These are phyloP conservation scores for Epicampocera succincta DNA, from an alignment of 2,888 invertebrate species.

Conservation along the genomic window DNA sequence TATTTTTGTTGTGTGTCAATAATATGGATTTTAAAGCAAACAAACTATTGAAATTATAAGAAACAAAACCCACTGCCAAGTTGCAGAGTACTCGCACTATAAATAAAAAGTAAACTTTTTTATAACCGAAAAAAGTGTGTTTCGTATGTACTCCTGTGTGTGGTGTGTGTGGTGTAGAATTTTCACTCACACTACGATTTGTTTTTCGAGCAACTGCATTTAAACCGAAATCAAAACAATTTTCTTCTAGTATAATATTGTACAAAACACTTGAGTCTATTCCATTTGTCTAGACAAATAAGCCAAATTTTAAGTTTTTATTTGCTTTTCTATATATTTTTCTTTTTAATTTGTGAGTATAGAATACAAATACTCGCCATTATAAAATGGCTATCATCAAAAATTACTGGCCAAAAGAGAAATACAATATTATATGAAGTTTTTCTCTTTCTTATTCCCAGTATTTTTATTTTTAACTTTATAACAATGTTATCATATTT, in stretches of 20 bases:
- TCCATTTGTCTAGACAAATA: constrained; percentile 64
- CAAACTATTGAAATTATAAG: too few species aligned
- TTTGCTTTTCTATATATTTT: constrained; percentile 14
- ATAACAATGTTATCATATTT: constrained; percentile 48
- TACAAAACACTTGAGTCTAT: constrained; percentile 47
- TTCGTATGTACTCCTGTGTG: too few species aligned
- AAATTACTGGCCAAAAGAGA: constrained; percentile 51
- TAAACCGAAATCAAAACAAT: constrained; percentile 6
- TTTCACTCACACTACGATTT: too few species aligned
- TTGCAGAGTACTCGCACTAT: too few species aligned
- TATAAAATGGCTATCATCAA: constrained; percentile 54
- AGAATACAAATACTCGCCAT: constrained; percentile 17
- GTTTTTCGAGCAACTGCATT: too few species aligned
- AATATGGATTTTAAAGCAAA: too few species aligned
- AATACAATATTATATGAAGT: constrained; percentile 55
- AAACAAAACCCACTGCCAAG: too few species aligned
- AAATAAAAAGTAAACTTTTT: too few species aligned
- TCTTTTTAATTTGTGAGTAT: neutral
- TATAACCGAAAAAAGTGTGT: too few species aligned
- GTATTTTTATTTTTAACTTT: constrained; percentile 44
- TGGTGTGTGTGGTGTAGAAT: too few species aligned
- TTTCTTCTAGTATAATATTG: constrained; percentile 12
- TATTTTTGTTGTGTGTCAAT: too few species aligned
- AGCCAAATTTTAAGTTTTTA: constrained; percentile 62
- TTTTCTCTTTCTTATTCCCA: constrained; percentile 33